A percentile compares a stretch with the other conserved stretches of the same genome.
Evolutionary conservation across 2,888 invertebrate species (phyloP).

Genomic region (Acanthoscelides obtectus): DNA sequence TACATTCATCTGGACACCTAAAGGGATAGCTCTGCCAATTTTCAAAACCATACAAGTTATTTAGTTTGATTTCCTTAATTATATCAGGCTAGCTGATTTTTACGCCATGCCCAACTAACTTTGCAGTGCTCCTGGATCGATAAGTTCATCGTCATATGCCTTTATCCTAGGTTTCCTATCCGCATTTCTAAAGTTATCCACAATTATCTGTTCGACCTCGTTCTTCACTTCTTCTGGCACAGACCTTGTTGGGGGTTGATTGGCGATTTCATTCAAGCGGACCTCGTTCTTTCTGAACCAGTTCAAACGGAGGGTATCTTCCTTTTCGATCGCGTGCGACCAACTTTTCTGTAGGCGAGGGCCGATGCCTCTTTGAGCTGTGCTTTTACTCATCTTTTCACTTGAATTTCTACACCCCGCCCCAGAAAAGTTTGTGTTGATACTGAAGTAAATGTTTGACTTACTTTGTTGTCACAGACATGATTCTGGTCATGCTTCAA

Average conservation of each 20-base stretch:
- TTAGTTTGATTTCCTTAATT: no score
- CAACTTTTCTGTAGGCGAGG: conserved; percentile 23
- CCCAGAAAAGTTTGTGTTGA: neutral
- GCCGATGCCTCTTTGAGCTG: conserved; percentile 16
- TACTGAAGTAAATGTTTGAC: neutral
- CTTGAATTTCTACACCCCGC: neutral
- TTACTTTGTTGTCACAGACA: neutral
- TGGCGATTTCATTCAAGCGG: conserved; percentile 34
- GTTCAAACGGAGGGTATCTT: conserved; percentile 38
- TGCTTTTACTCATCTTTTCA: neutral
- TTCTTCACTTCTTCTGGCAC: conserved; percentile 36
- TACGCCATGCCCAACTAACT: conserved; percentile 10
- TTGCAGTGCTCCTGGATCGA: conserved; percentile 16
- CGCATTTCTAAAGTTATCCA: conserved; percentile 28
- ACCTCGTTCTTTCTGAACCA: conserved; percentile 44
- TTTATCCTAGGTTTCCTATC: conserved; percentile 26
- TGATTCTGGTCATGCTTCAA: no score
- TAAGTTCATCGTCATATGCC: conserved; percentile 18
- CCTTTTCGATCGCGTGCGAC: conserved; percentile 36
- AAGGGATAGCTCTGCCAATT: no score
- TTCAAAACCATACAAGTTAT: no score
- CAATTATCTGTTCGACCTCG: conserved; percentile 20
- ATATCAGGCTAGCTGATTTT: no score
- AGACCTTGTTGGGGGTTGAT: conserved; percentile 27
- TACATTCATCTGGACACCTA: no score